A percentile compares a stretch with the other conserved stretches of the same genome.
phyloP scores from a whole-genome alignment of 2,797 vertebrate species.

The Gambusia yucatana region DNA sequence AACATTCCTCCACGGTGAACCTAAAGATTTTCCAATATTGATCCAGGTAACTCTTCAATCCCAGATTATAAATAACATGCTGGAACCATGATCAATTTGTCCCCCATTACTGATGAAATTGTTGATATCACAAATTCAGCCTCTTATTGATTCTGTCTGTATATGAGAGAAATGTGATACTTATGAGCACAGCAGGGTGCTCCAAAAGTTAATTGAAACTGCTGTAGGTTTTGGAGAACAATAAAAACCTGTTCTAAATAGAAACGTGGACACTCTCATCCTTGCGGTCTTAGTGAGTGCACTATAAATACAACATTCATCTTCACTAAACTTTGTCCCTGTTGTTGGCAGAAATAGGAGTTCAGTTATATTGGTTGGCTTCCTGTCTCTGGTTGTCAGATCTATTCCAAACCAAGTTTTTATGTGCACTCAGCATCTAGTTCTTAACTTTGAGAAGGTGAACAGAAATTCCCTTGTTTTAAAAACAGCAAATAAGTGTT shows the following conservation, averaged over 20 bases:
- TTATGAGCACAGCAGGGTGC: not conserved
- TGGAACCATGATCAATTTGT: conserved; percentile 2
- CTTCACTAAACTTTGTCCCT: not conserved
- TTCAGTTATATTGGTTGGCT: not conserved
- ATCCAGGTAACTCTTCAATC: conserved; percentile 8
- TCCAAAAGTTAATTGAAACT: not conserved
- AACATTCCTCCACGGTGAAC: not conserved
- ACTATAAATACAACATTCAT: not conserved
- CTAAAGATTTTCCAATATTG: conserved; percentile 3
- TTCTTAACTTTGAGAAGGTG: not conserved
- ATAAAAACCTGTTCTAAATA: not conserved
- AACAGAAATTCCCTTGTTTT: not conserved
- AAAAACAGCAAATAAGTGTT: not conserved
- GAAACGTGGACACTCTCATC: not conserved
- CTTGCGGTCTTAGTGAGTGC: not conserved
- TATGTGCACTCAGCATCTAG: not conserved
- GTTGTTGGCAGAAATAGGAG: not conserved
- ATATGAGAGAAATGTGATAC: not conserved
- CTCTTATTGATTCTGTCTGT: not conserved
- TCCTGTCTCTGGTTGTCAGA: not conserved
- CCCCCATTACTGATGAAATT: not conserved
- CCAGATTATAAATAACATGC: conserved; percentile 2
- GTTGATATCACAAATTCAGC: not conserved
- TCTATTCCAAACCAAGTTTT: not conserved
- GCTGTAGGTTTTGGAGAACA: not conserved